Evolutionary conservation across 2,888 invertebrate species (phyloP).

Genomic region (Trachelus iudaicus): DNA sequence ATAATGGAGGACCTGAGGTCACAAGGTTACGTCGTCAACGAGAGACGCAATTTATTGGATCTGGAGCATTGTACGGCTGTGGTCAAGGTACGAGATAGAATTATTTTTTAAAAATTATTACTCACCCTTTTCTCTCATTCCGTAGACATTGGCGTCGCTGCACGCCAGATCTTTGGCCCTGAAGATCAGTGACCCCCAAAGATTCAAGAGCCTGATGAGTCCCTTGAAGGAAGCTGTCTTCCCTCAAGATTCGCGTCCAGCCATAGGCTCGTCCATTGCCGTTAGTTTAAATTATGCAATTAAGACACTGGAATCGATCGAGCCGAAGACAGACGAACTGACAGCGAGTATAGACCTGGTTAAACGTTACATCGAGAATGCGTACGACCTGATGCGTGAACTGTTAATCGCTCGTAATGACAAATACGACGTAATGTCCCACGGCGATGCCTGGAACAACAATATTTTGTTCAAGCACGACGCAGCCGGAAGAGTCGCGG

Average conservation of each 20-base stretch:
- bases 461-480: conserved; percentile 48
- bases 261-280: conserved; percentile 33
- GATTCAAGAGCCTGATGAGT: conserved; percentile 33
- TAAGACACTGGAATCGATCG: conserved; percentile 31
- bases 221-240: conserved; percentile 40
- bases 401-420: conserved; percentile 20
- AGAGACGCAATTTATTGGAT: conserved; percentile 39
- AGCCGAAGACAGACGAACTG: conserved; percentile 25
- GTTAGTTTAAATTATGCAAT: conserved; percentile 26
- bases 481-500: conserved; percentile 40
- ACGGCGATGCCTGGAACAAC: conserved; percentile 54
- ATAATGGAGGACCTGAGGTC: conserved; percentile 46
- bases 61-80: conserved; percentile 39
- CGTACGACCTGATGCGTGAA: conserved; percentile 25
- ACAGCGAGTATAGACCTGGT: conserved; percentile 25
- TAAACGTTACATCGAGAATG: conserved; percentile 10
- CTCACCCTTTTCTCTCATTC: neutral
- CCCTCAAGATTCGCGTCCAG: conserved; percentile 28
- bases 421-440: conserved; percentile 44
- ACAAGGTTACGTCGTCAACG: conserved; percentile 35
- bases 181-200: conserved; percentile 30
- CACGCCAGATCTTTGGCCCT: conserved; percentile 45
- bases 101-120: neutral
- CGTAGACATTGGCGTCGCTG: conserved; percentile 43
- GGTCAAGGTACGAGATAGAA: conserved; percentile 34